A percentile compares a stretch with the other conserved stretches of the same genome.
Conservation (phyloP, 92 coral and sea anemone genomes). For the Metridium senile region DNA sequence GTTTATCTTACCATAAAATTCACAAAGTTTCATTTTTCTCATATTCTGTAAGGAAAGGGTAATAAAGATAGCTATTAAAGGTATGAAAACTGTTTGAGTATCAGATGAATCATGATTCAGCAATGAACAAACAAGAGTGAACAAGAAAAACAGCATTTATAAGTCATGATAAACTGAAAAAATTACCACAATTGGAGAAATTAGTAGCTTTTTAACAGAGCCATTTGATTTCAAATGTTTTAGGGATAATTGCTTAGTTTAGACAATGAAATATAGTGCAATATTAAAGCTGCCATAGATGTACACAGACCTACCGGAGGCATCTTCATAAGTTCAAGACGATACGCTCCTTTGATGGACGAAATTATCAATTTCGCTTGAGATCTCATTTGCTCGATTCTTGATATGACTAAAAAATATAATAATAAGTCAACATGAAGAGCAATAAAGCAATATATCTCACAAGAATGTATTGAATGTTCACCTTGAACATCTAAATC, state of each 20-base stretch:
- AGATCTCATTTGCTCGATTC: slow-evolving; percentile 54
- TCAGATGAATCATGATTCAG: too few relatives aligned
- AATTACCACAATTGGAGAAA: too few relatives aligned
- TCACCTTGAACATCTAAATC: slow-evolving; percentile 91
- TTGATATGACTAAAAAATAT: slow-evolving; percentile 50
- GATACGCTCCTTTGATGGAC: slow-evolving; percentile 58
- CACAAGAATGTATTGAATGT: neutral
- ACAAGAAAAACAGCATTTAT: too few relatives aligned
- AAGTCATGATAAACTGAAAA: too few relatives aligned
- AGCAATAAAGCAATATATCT: neutral
- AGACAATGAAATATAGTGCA: too few relatives aligned
- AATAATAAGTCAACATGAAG: neutral
- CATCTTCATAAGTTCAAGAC: slow-evolving; percentile 61
- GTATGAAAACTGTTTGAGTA: too few relatives aligned
- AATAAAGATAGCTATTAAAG: too few relatives aligned
- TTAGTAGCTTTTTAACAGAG: too few relatives aligned
- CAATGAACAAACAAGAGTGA: too few relatives aligned
- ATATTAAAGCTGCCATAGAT: too few relatives aligned
- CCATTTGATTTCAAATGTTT: too few relatives aligned
- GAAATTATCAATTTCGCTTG: slow-evolving; percentile 50
- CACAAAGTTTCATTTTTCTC: slow-evolving; percentile 74
- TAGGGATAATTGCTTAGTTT: too few relatives aligned
- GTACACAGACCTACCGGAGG: slow-evolving; percentile 74
- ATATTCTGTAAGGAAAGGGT: slow-evolving; percentile 58
- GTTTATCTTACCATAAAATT: slow-evolving; percentile 56